Conservation (phyloP, 30 jellyfish, hydroid and myxozoan genomes). For the Aurelia aurita region DNA sequence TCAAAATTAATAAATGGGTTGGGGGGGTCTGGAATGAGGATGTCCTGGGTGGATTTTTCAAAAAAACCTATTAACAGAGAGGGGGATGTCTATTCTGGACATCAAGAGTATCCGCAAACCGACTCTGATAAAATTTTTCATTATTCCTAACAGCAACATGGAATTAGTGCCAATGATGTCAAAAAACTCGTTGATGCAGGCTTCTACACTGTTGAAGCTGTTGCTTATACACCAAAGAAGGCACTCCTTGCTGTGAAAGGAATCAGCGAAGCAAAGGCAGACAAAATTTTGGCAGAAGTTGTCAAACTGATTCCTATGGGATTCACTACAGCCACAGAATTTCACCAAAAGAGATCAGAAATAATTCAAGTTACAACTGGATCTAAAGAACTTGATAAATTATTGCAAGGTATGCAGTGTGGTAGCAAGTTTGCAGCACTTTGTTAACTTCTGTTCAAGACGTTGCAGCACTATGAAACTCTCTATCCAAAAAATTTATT, state of each 20-base stretch:
- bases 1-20: too few species aligned
- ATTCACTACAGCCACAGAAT: constrained; percentile 99
- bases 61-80: too few species aligned
- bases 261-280: constrained; percentile 99
- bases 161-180: constrained; percentile 95
- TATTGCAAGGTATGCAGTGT: constrained; percentile 77
- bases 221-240: constrained; percentile 98
- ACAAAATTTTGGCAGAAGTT: constrained; percentile 92
- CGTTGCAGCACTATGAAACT: too few species aligned
- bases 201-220: constrained; percentile 92
- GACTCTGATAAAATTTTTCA: background rate
- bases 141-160: constrained; percentile 75
- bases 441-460: too few species aligned
- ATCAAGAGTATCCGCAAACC: too few species aligned
- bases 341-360: constrained; percentile 97
- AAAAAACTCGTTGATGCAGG: constrained; percentile 98
- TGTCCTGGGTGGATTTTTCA: too few species aligned
- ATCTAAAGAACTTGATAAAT: constrained; percentile 94
- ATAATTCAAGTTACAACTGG: constrained; percentile 96
- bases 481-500: too few species aligned
- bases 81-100: too few species aligned
- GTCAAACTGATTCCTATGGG: constrained; percentile 97
- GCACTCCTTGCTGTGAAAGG: constrained; percentile 94
- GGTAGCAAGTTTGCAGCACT: too few species aligned
- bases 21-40: too few species aligned